Evolutionary conservation across 2,888 invertebrate species (phyloP).

Genomic region (Drosophila setosimentum): DNA sequence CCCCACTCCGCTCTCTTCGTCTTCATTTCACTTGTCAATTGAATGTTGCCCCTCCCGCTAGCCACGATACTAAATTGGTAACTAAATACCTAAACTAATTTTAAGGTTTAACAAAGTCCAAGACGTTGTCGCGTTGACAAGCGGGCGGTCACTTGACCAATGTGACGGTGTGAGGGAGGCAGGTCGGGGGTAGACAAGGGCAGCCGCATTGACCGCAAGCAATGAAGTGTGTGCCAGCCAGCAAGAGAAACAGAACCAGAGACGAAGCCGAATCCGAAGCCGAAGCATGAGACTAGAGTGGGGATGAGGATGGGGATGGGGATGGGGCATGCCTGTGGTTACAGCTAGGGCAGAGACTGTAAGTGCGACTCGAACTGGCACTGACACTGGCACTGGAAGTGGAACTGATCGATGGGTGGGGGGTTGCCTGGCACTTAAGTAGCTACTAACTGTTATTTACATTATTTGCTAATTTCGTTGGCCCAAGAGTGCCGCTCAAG

Average conservation of each 20-base stretch:
- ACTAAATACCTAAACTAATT: constrained; percentile 82
- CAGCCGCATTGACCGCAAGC: constrained; percentile 72
- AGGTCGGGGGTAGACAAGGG: constrained; percentile 15
- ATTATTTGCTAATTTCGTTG: constrained; percentile 75
- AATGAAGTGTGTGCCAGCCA: constrained; percentile 56
- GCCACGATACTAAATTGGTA: constrained; percentile 74
- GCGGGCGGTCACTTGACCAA: constrained; percentile 24
- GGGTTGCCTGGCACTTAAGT: constrained; percentile 63
- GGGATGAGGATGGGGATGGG: neutral
- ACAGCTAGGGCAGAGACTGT: constrained; percentile 1
- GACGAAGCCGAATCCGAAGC: constrained; percentile 18
- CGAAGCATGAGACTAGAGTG: constrained; percentile 13
- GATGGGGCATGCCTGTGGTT: constrained; percentile 35
- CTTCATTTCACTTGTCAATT: constrained; percentile 58
- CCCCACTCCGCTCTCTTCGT: constrained; percentile 2
- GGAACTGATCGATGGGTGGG: constrained; percentile 1
- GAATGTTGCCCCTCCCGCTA: constrained; percentile 5
- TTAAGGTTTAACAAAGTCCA: constrained; percentile 82
- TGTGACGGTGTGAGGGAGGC: constrained; percentile 9
- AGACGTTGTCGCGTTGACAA: constrained; percentile 68
- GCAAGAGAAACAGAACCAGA: constrained; percentile 17
- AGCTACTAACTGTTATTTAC: constrained; percentile 80
- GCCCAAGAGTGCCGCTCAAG: constrained; percentile 35
- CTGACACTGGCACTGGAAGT: neutral
- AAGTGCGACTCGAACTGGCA: constrained; percentile 19